Base-by-base conservation (phyloP, 2,888 invertebrate genomes). In the Agriopis aurantiaria region DNA sequence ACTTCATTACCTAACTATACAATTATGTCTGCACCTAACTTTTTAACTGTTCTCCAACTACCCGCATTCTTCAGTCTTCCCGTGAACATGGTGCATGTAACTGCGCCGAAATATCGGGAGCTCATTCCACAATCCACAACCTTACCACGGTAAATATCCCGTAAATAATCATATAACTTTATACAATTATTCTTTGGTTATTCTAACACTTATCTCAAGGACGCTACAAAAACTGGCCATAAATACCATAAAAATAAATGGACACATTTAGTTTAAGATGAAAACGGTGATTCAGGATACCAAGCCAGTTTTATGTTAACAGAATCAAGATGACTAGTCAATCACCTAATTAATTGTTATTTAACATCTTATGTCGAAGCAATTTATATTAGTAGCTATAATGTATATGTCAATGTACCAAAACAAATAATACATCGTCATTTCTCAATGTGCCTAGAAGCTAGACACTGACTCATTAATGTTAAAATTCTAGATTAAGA, bases 391-490 rank as follows among this genome's bases (percentile, higher is more conserved):
- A 10, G 6, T 45, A 17, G 52, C 1, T 8, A 17, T 17, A 52
- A 12, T 23, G 11, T 52, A 0, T 52, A 2, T 52, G 17, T 43
- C 23, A 43, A 69, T 45, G 48, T 49, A 14, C 14, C 17, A 49
- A 11, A 45, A 33, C 17, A 58, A 64, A 64, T n/a, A n/a, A 8
- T 1, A 33, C 1, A 33, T 33, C 33, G 33, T 33, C 33, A 68
- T 68, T 63, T 53, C 45, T 11, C 17, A 62, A 52, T 9, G n/a
- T 48, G 40, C 41, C 23, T 41, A 60, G 33, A 23, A 60, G 14
- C 45, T 45, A 12, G 46, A 40, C 33, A 55, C 8, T 64, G 49
- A 64, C 56, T 65, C 46, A 69, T 69, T 55, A 55, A 58, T 60
- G 43, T 49, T n/a, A 43, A 49, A 60, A 65, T 60, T 55, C 60